phyloP scores from a whole-genome alignment of 2,113 vertebrate species.

The Phylloscopus trochilus region DNA sequence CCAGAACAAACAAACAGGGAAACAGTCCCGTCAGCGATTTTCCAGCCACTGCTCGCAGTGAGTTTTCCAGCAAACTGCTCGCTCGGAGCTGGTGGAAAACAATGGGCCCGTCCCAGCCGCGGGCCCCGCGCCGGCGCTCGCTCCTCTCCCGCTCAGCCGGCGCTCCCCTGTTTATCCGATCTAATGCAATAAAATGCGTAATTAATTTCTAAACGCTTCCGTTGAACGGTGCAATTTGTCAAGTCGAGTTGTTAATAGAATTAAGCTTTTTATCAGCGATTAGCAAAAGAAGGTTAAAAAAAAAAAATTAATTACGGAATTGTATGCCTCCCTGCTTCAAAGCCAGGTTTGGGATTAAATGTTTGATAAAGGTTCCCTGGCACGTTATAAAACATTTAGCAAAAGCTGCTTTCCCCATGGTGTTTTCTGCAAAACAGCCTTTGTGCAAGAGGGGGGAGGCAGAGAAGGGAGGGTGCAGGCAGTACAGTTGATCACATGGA shows the following conservation, averaged over 20 bases:
- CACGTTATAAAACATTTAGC: constrained; percentile 78
- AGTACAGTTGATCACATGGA: neutral
- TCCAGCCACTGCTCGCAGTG: too few species aligned
- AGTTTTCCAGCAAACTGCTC: too few species aligned
- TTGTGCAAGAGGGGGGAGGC: neutral
- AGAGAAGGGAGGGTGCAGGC: neutral
- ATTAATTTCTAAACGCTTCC: constrained; percentile 86
- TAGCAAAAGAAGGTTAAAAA: constrained; percentile 84
- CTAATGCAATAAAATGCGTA: constrained; percentile 86
- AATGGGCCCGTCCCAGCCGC: neutral
- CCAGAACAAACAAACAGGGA: constrained; percentile 55
- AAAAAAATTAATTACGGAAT: constrained; percentile 85
- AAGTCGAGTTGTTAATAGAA: constrained; percentile 86
- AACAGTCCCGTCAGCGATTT: constrained; percentile 39
- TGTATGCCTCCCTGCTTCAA: constrained; percentile 84
- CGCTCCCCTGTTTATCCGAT: constrained; percentile 79
- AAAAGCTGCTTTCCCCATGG: constrained; percentile 67
- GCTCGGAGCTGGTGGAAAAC: neutral
- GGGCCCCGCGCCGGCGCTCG: constrained; percentile 41
- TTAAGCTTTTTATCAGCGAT: constrained; percentile 89
- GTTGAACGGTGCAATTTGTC: constrained; percentile 85
- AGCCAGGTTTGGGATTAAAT: constrained; percentile 85
- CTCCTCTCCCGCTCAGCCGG: constrained; percentile 38
- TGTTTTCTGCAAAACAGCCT: constrained; percentile 65
- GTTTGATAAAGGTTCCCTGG: constrained; percentile 81